phyloP scores from a whole-genome alignment of 2,888 invertebrate species.

The Byasa hedistus region DNA sequence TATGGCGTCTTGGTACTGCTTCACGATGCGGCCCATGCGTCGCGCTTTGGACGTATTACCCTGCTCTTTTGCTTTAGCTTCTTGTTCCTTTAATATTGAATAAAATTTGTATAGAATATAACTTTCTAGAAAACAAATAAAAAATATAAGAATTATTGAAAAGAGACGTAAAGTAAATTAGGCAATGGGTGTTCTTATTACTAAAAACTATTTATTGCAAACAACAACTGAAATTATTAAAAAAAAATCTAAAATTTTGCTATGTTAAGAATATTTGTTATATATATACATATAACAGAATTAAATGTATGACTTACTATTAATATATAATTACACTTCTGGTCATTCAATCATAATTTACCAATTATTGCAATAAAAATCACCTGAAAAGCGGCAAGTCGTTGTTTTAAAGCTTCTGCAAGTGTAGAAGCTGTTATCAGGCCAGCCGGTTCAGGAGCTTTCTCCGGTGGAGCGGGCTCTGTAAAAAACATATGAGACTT shows the following conservation, averaged over 20 bases:
- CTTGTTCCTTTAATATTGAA: slow-evolving; percentile 75
- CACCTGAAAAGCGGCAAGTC: slow-evolving; percentile 88
- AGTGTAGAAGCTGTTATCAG: slow-evolving; percentile 78
- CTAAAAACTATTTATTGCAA: no score
- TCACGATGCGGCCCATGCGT: slow-evolving; percentile 93
- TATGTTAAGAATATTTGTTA: no score
- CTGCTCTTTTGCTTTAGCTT: slow-evolving; percentile 87
- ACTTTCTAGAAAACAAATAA: background rate
- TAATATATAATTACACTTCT: no score
- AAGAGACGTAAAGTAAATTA: no score
- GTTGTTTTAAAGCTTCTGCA: slow-evolving; percentile 89
- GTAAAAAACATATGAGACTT: slow-evolving; percentile 1
- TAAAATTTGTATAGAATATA: no score
- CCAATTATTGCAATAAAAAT: background rate
- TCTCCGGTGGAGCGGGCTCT: slow-evolving; percentile 47
- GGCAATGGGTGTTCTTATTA: no score
- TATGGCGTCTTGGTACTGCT: slow-evolving; percentile 95
- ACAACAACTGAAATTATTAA: no score
- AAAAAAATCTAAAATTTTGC: no score
- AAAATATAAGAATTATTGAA: no score
- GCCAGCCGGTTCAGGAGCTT: slow-evolving; percentile 40
- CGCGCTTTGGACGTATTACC: slow-evolving; percentile 92
- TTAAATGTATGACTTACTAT: no score
- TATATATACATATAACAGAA: no score
- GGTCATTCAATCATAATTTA: no score